A percentile compares a stretch with the other conserved stretches of the same genome.
These are phyloP conservation scores for Huso huso DNA, from an alignment of 2,797 vertebrate genomes.

Conservation along the genomic window DNA sequence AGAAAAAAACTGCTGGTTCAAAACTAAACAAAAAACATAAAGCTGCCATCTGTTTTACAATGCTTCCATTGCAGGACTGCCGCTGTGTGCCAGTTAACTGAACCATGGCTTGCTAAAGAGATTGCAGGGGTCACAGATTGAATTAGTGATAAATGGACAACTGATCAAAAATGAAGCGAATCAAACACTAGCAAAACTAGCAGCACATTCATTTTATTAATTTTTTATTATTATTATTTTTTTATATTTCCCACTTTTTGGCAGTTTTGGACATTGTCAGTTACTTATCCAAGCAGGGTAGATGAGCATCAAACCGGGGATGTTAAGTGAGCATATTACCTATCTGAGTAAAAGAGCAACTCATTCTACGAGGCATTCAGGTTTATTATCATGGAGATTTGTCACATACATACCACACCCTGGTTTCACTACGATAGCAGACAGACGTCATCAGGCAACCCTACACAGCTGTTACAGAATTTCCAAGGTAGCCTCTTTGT, in stretches of 20 bases:
- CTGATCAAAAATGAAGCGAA: no score
- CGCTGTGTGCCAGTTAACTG: constrained; percentile 73
- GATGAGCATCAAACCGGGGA: not conserved
- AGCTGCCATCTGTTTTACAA: constrained; percentile 75
- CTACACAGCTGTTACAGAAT: not conserved
- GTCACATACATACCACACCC: no score
- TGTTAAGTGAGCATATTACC: constrained; percentile 29
- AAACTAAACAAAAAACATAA: constrained; percentile 72
- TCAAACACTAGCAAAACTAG: no score
- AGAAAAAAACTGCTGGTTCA: constrained; percentile 64
- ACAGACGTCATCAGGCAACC: no score
- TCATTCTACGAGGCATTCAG: constrained; percentile 9
- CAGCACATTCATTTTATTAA: no score
- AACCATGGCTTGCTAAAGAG: constrained; percentile 73
- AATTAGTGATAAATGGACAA: no score
- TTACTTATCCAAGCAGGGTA: no score
- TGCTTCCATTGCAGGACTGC: constrained; percentile 69
- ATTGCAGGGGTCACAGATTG: constrained; percentile 55
- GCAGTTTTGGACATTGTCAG: no score
- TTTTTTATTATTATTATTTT: no score
- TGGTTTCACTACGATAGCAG: no score
- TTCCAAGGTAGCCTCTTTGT: not conserved
- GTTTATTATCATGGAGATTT: no score
- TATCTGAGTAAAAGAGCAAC: constrained; percentile 23
- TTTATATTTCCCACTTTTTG: no score